Evolutionary conservation across 2,113 vertebrate species (phyloP).

Genomic region (Spheniscus mendiculus): DNA sequence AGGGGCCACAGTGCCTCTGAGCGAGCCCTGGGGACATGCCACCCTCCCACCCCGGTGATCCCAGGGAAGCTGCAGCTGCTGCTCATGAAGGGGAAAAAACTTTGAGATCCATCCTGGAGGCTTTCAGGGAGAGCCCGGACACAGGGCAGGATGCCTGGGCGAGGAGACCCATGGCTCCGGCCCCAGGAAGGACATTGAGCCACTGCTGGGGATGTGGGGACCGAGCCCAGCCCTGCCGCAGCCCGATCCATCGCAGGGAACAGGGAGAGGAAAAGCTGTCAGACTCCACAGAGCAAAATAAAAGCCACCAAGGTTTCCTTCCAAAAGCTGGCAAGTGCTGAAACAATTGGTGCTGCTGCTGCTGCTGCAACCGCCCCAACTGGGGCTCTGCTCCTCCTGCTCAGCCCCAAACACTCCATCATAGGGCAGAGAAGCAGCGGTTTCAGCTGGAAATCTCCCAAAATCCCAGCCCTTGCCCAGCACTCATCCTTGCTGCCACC

Average conservation of each 20-base stretch:
- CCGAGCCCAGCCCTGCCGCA: background rate
- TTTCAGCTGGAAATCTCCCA: background rate
- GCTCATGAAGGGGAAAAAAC: background rate
- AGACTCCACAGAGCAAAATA: background rate
- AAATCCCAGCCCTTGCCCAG: background rate
- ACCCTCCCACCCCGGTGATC: background rate
- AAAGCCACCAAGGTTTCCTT: background rate
- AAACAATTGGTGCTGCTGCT: background rate
- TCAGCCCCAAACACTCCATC: background rate
- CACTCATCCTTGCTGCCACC: background rate
- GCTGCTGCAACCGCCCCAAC: fast-evolving
- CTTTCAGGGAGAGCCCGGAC: background rate
- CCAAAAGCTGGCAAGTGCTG: background rate
- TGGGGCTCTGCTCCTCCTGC: background rate
- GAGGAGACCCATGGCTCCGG: fast-evolving
- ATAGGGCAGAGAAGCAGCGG: background rate
- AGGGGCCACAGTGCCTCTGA: fast-evolving
- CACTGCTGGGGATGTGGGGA: fast-evolving
- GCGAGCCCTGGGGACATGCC: background rate
- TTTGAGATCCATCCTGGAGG: background rate
- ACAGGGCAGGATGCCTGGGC: background rate
- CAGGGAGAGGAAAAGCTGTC: background rate
- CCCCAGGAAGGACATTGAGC: fast-evolving
- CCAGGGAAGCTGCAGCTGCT: background rate
- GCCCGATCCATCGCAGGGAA: fast-evolving